phyloP scores from a whole-genome alignment of 2,797 vertebrate species.

The Meriones psammophilus region DNA sequence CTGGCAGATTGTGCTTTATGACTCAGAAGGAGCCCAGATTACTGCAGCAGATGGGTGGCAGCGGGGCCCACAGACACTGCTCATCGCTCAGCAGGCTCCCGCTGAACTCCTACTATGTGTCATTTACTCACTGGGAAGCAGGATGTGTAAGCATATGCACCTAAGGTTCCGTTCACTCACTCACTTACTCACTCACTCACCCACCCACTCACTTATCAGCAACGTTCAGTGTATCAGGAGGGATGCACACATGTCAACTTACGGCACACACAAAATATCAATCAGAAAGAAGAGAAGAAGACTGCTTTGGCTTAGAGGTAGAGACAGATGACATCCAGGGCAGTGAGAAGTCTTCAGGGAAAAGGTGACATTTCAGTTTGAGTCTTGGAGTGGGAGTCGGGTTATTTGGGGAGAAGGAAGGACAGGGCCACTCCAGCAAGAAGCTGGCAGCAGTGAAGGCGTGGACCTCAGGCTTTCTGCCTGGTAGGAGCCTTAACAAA shows the following conservation, averaged over 20 bases:
- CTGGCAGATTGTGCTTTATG: conserved; percentile 72
- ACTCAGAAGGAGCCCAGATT: conserved; percentile 73
- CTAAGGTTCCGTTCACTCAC: background rate
- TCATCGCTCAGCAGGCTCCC: background rate
- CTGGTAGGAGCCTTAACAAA: conserved; percentile 47
- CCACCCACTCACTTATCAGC: background rate
- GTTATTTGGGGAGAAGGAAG: background rate
- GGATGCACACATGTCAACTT: conserved; percentile 7
- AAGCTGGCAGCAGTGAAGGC: background rate
- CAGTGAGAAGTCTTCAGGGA: background rate
- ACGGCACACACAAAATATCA: conserved; percentile 41
- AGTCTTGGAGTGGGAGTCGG: background rate
- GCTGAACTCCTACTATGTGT: conserved; percentile 68
- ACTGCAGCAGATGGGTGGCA: conserved; percentile 57
- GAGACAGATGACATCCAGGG: conserved; percentile 21
- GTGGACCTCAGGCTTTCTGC: background rate
- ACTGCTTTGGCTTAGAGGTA: background rate
- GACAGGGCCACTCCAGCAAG: background rate
- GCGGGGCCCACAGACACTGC: background rate
- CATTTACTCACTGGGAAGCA: background rate
- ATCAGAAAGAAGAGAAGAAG: conserved; percentile 40
- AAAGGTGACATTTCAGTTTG: conserved; percentile 38
- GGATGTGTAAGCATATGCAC: background rate
- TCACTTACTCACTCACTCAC: background rate
- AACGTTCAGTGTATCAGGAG: background rate